Evolutionary conservation across 1,140 invertebrate species (phyloP), one percentile per base, ranked within the genome.

Genomic region (Acromyrmex heyeri): DNA sequence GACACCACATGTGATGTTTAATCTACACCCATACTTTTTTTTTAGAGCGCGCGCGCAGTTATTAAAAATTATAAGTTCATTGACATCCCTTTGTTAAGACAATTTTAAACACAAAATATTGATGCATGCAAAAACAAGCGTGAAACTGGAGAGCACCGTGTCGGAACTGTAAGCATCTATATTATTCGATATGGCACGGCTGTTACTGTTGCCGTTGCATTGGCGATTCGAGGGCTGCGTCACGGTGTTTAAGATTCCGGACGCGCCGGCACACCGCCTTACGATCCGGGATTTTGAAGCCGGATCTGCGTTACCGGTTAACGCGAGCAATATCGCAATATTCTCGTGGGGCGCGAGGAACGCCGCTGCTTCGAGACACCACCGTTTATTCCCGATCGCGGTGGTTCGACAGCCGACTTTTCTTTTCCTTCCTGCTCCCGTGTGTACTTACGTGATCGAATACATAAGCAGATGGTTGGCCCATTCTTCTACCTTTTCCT

Each of bases 391-490:
- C 48, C 64, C 88, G 87, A 87, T 89, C 78, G 88, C 88, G 75
- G 57, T 53, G 64, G 53, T 57, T 65, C 85, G 53, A 27, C 55
- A 53, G 38, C 73, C 44, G 53, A 59, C 44, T 89, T 10, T 44
- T 83, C 75, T 88, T 85, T 53, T 90, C 76, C 78, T 79, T 70
- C 75, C 61, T 64, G 61, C 62, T 88, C 50, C 73, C 78, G 83
- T 83, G 86, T 90, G 89, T 91, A 91, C 85, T 87, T 91, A 91
- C 86, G 88, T 88, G 90, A 91, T 91, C 88, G 91, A 91, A 91
- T 91, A 91, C 77, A 83, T 81, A 90, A 91, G 88, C 91, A 90
- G 88, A 27, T 75, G 82, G 62, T 77, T 88, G 64, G 61, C 72
- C 69, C 69, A 34, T 87, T 73, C 85, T 87, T 79, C 78, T 85